phyloP scores from a whole-genome alignment of 2,888 invertebrate species.

The Athrips mouffetella region DNA sequence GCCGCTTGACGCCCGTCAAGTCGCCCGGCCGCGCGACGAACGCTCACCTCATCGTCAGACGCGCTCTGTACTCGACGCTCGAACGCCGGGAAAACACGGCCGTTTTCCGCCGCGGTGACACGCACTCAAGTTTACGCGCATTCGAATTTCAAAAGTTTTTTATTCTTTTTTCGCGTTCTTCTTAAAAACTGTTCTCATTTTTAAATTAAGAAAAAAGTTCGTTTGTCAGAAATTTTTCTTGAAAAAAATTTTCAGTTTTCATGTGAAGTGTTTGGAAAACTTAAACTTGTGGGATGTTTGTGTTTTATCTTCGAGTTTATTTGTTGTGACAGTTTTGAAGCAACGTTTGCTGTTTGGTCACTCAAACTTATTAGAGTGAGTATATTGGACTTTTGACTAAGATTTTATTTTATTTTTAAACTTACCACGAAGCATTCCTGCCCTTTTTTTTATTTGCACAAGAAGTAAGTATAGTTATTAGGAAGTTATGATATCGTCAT shows the following conservation, averaged over 20 bases:
- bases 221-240: conserved; percentile 20
- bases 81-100: conserved; percentile 75
- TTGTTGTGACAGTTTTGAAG: conserved; percentile 44
- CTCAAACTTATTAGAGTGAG: conserved; percentile 55
- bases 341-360: conserved; percentile 42
- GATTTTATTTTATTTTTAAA: conserved; percentile 8
- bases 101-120: conserved; percentile 67
- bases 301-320: conserved; percentile 50
- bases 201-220: conserved; percentile 22
- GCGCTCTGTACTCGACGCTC: conserved; percentile 74
- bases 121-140: conserved; percentile 62
- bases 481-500: conserved; percentile 48
- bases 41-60: conserved; percentile 66
- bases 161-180: conserved; percentile 19
- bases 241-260: conserved; percentile 18
- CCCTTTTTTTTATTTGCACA: too few species aligned
- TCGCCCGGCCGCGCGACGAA: conserved; percentile 41
- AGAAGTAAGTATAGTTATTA: conserved; percentile 20
- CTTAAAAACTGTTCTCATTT: conserved; percentile 16
- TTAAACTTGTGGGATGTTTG: conserved; percentile 69
- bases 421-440: too few species aligned
- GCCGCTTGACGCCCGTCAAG: conserved; percentile 40
- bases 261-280: conserved; percentile 42
- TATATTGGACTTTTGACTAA: conserved; percentile 37
- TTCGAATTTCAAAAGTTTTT: conserved; percentile 41